Percentiles rank a stretch among this genome's conserved stretches.
Evolutionary conservation across 2,888 invertebrate species (phyloP).

Genomic region (Subacronicta megacephala): DNA sequence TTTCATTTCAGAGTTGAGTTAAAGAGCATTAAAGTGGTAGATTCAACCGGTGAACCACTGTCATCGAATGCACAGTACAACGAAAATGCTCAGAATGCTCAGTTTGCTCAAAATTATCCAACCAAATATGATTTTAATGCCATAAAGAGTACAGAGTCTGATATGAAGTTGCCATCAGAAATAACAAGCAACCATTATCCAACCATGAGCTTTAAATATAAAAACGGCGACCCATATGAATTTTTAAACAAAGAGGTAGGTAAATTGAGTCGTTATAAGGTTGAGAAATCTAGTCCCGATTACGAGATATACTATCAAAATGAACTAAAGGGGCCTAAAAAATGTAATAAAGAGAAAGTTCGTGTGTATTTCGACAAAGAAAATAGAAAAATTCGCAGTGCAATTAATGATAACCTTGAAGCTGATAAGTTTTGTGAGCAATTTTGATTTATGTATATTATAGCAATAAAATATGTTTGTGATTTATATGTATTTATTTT

Average conservation of each 20-base stretch:
- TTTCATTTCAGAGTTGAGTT: slow-evolving; percentile 76
- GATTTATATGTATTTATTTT: slow-evolving; percentile 37
- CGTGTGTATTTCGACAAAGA: slow-evolving; percentile 74
- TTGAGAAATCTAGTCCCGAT: slow-evolving; percentile 61
- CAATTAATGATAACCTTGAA: slow-evolving; percentile 49
- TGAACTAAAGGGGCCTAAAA: slow-evolving; percentile 66
- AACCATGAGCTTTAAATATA: slow-evolving; percentile 23
- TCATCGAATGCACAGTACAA: slow-evolving; percentile 3
- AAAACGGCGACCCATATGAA: slow-evolving; percentile 35
- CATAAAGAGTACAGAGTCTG: slow-evolving; percentile 29
- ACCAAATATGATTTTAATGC: slow-evolving; percentile 32
- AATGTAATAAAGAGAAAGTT: slow-evolving; percentile 75
- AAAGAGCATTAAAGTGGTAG: slow-evolving; percentile 72
- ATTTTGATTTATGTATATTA: slow-evolving; percentile 36
- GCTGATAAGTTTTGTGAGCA: slow-evolving; percentile 64
- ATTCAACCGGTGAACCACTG: slow-evolving; percentile 41
- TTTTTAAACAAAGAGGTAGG: slow-evolving; percentile 38
- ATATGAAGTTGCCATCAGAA: slow-evolving; percentile 30
- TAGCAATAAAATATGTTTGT: slow-evolving; percentile 42
- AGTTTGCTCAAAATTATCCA: neutral
- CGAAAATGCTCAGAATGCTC: neutral
- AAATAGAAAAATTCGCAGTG: slow-evolving; percentile 67
- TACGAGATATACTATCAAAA: slow-evolving; percentile 77
- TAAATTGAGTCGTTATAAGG: slow-evolving; percentile 43
- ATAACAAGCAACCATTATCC: slow-evolving; percentile 29